Conservation (phyloP, 2,888 invertebrate genomes). For the Periphyllus acericola region DNA sequence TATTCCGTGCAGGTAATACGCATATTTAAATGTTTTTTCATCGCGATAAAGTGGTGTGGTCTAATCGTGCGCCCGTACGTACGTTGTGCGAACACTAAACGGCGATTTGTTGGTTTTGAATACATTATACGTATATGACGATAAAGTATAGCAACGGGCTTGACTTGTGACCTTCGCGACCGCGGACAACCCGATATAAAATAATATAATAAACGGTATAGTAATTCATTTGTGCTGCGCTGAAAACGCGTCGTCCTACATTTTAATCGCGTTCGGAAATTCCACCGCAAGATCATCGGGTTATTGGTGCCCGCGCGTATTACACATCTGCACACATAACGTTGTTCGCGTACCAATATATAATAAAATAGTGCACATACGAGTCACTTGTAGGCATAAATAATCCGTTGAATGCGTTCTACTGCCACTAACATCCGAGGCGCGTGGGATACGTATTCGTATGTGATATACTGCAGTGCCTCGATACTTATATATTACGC, state of each 20-base stretch:
- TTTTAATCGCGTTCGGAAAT: conserved; percentile 10
- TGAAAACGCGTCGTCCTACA: neutral
- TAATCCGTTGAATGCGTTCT: neutral
- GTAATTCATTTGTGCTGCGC: neutral
- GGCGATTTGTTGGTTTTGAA: neutral
- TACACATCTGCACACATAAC: neutral
- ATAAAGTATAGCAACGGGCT: neutral
- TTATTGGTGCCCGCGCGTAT: neutral
- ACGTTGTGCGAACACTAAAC: neutral
- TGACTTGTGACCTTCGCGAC: neutral
- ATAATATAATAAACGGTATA: neutral
- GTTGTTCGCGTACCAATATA: neutral
- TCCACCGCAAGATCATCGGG: neutral
- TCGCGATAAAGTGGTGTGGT: neutral
- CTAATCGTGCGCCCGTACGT: neutral
- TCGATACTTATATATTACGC: neutral
- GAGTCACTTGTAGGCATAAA: neutral
- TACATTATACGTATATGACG: neutral
- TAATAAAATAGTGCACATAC: neutral
- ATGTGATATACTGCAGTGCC: neutral
- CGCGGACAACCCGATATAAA: neutral
- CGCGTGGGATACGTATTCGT: neutral
- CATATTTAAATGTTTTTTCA: neutral
- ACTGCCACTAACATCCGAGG: neutral
- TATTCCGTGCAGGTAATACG: neutral